phyloP scores from a whole-genome alignment of 2,797 vertebrate species.

The Propithecus deckenii region DNA sequence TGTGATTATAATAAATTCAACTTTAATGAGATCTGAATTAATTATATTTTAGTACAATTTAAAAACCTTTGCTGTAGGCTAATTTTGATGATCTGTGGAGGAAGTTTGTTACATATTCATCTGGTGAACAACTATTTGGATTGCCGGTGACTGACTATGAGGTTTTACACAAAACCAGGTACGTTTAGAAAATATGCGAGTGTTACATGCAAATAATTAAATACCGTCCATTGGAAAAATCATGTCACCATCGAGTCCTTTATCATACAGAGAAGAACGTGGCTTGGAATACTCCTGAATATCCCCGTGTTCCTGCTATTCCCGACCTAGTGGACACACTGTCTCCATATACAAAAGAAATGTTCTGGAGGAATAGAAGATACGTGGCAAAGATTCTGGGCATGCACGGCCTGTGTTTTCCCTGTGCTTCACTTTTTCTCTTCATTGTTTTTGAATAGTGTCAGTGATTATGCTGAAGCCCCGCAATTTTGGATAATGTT shows the following conservation, averaged over 20 bases:
- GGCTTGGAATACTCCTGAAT: neutral
- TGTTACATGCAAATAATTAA: neutral
- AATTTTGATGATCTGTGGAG: conserved; percentile 90
- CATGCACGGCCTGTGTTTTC: neutral
- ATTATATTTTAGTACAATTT: neutral
- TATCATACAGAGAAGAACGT: neutral
- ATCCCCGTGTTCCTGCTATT: neutral
- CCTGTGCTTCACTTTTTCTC: neutral
- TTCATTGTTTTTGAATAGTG: neutral
- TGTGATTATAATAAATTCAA: conserved; percentile 44
- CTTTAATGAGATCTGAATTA: conserved; percentile 38
- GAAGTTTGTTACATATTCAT: conserved; percentile 88
- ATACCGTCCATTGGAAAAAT: neutral
- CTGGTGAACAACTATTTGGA: conserved; percentile 90
- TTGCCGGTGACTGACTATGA: conserved; percentile 90
- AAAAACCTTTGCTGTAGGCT: conserved; percentile 78
- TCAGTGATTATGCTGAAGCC: neutral
- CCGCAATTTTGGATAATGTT: neutral
- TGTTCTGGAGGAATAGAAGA: neutral
- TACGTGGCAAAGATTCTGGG: neutral
- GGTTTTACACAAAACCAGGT: conserved; percentile 88
- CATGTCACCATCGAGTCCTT: neutral
- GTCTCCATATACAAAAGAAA: neutral
- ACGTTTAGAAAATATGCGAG: conserved; percentile 42
- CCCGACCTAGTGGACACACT: neutral